Conservation (phyloP, 2,113 vertebrate genomes). For the Channa maculata region DNA sequence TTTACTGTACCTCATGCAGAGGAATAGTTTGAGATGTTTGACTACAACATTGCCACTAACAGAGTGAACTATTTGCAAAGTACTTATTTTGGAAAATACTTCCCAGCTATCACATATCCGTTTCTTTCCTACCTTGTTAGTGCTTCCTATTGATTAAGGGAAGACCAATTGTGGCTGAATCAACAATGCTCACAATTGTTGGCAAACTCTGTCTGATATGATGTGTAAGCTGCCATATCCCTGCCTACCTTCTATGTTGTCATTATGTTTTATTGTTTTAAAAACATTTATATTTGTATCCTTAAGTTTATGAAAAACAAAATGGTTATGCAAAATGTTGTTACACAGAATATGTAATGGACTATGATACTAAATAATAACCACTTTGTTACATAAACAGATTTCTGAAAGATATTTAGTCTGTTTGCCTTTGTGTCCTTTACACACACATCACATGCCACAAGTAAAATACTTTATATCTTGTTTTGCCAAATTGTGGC, state of each 20-base stretch:
- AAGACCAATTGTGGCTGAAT: conserved; percentile 54
- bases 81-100: conserved; percentile 62
- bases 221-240: conserved; percentile 70
- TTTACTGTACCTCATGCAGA: conserved; percentile 76
- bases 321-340: conserved; percentile 78
- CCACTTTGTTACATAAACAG: conserved; percentile 83
- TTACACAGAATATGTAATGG: conserved; percentile 75
- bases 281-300: conserved; percentile 84
- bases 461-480: background rate
- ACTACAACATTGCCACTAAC: conserved; percentile 66
- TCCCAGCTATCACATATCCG: conserved; percentile 70
- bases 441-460: background rate
- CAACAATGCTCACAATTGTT: conserved; percentile 60
- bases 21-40: conserved; percentile 52
- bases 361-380: conserved; percentile 82
- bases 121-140: conserved; percentile 60
- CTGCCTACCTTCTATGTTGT: conserved; percentile 74
- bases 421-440: conserved; percentile 13
- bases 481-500: background rate
- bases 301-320: conserved; percentile 66
- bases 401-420: conserved; percentile 59
- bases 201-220: conserved; percentile 51
- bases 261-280: conserved; percentile 75
- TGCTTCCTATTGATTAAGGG: conserved; percentile 60
- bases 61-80: conserved; percentile 72